Percentiles rank a stretch among this genome's conserved stretches.
These are phyloP conservation scores for Galleria mellonella DNA, from an alignment of 1,140 invertebrate genomes.

Conservation along the genomic window DNA sequence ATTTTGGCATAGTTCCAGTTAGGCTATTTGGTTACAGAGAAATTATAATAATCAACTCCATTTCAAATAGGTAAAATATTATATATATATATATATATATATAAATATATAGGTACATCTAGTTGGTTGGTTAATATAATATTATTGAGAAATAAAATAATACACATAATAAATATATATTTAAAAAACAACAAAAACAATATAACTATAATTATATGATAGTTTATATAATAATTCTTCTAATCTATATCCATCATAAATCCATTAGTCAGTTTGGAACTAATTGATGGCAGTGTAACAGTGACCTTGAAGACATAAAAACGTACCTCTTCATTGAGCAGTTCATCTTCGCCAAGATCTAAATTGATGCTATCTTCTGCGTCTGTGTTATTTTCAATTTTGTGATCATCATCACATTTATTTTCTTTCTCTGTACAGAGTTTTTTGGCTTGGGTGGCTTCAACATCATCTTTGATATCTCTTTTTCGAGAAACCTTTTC, in stretches of 20 bases:
- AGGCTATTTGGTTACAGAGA: no score
- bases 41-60: no score
- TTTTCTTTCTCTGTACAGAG: slow-evolving; percentile 48
- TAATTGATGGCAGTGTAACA: slow-evolving; percentile 37
- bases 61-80: no score
- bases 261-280: slow-evolving; percentile 41
- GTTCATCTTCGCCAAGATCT: slow-evolving; percentile 87
- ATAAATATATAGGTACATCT: slow-evolving; percentile 3
- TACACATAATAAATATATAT: slow-evolving; percentile 1
- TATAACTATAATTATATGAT: neutral
- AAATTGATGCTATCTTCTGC: slow-evolving; percentile 88
- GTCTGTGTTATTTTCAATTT: slow-evolving; percentile 74
- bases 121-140: neutral
- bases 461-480: slow-evolving; percentile 49
- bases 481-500: slow-evolving; percentile 51
- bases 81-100: no score
- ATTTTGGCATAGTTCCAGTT: slow-evolving; percentile 17
- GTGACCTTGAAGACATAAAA: slow-evolving; percentile 66
- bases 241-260: slow-evolving; percentile 61
- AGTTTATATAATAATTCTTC: slow-evolving; percentile 1
- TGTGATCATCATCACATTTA: slow-evolving; percentile 51
- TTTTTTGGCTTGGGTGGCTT: slow-evolving; percentile 57
- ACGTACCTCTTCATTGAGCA: slow-evolving; percentile 84
- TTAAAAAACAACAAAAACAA: neutral
- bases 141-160: slow-evolving; percentile 3